These are phyloP conservation scores for Linyphia triangularis DNA, from an alignment of 2,888 invertebrate species.

Conservation along the genomic window DNA sequence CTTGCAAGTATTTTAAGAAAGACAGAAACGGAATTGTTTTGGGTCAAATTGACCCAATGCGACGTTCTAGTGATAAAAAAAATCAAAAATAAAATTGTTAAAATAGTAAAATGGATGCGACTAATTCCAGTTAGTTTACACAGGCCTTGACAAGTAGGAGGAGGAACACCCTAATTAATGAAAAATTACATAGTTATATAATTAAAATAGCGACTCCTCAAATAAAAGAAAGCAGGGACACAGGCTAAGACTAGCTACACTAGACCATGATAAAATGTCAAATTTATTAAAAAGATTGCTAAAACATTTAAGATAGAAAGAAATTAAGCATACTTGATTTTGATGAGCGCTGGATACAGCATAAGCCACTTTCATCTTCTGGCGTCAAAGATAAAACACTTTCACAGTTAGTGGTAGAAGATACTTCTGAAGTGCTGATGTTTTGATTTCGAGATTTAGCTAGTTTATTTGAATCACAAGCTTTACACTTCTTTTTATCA, in stretches of 20 bases:
- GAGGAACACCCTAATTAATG: background rate
- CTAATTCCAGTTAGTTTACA: too few species aligned
- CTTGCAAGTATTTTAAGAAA: too few species aligned
- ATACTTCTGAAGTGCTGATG: constrained; percentile 57
- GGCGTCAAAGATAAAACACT: constrained; percentile 76
- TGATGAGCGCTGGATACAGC: constrained; percentile 27
- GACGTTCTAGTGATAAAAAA: background rate
- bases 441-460: constrained; percentile 32
- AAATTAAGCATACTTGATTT: constrained; percentile 23
- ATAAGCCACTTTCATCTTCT: constrained; percentile 69
- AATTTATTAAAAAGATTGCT: background rate
- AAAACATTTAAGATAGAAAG: background rate
- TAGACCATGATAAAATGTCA: too few species aligned
- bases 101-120: too few species aligned
- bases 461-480: constrained; percentile 67
- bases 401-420: constrained; percentile 72
- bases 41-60: too few species aligned
- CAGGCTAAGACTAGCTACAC: background rate
- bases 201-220: background rate
- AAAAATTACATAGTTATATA: background rate
- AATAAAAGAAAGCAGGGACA: background rate
- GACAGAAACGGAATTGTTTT: too few species aligned
- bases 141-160: too few species aligned
- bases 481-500: constrained; percentile 69
- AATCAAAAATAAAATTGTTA: background rate